Conservation (phyloP, 2,113 vertebrate species). For the Himantopus leucocephalus region DNA sequence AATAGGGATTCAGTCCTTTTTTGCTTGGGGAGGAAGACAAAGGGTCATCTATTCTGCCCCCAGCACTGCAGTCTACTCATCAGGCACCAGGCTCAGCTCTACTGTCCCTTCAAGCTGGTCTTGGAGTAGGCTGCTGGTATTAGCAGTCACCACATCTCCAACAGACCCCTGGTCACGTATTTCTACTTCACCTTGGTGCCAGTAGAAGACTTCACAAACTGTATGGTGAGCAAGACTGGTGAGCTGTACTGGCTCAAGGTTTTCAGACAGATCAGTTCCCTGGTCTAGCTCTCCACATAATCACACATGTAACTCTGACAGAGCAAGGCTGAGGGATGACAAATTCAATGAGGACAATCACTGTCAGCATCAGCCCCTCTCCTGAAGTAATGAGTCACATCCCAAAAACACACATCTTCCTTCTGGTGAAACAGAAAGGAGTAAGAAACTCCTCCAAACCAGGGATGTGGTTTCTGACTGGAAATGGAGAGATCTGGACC, state of each 20-base stretch:
- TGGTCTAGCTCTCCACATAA: background rate
- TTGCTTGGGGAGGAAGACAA: background rate
- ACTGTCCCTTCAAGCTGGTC: background rate
- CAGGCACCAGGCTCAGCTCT: background rate
- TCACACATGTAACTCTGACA: background rate
- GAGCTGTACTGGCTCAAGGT: background rate
- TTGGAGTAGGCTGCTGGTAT: background rate
- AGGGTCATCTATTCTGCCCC: background rate
- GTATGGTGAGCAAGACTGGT: rapidly evolving
- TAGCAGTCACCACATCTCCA: background rate
- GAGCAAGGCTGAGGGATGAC: background rate
- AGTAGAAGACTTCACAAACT: background rate
- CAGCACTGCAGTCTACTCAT: background rate
- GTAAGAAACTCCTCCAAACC: background rate
- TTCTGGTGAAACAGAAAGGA: background rate
- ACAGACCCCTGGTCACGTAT: background rate
- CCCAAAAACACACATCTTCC: background rate
- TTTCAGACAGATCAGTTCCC: background rate
- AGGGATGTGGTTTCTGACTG: background rate
- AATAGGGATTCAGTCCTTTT: background rate
- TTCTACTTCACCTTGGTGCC: background rate
- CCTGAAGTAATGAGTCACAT: background rate
- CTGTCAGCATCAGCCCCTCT: background rate
- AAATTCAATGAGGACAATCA: background rate
- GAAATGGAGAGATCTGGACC: background rate